Conservation (phyloP, 2,113 vertebrate species). For the Rattus rattus region DNA sequence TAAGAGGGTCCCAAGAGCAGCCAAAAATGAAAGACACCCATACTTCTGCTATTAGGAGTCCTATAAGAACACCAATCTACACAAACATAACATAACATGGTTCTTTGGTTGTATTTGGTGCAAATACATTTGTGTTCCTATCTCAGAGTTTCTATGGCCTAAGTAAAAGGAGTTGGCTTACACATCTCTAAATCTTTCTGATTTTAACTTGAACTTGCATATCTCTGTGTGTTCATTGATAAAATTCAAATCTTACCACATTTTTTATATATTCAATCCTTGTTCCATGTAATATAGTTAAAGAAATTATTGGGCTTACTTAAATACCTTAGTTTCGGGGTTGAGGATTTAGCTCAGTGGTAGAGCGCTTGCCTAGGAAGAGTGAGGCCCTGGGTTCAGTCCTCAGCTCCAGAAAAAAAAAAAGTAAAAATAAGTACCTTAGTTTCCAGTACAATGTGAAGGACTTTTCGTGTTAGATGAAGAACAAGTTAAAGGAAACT, state of each 20-base stretch:
- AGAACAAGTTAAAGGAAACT: not conserved
- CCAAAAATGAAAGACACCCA: not conserved
- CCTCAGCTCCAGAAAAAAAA: too few relatives aligned
- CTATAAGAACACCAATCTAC: not conserved
- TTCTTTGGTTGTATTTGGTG: not conserved
- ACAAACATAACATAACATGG: not conserved
- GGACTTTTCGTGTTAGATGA: not conserved
- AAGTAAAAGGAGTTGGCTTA: not conserved
- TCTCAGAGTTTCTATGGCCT: not conserved
- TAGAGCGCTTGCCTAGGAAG: too few relatives aligned
- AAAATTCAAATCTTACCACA: not conserved
- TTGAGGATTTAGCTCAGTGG: too few relatives aligned
- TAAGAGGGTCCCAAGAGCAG: not conserved
- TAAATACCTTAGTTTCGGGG: not conserved
- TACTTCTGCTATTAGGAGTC: not conserved
- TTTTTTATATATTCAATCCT: constrained; percentile 12
- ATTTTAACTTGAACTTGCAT: not conserved
- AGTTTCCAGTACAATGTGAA: not conserved
- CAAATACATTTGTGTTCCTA: not conserved
- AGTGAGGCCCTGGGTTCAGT: too few relatives aligned
- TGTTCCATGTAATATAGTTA: not conserved
- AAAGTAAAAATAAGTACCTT: not conserved
- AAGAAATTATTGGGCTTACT: not conserved
- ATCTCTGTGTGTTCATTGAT: not conserved
- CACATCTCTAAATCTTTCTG: not conserved